Conservation (phyloP, 1,140 invertebrate genomes). For the Oppia nitens region DNA sequence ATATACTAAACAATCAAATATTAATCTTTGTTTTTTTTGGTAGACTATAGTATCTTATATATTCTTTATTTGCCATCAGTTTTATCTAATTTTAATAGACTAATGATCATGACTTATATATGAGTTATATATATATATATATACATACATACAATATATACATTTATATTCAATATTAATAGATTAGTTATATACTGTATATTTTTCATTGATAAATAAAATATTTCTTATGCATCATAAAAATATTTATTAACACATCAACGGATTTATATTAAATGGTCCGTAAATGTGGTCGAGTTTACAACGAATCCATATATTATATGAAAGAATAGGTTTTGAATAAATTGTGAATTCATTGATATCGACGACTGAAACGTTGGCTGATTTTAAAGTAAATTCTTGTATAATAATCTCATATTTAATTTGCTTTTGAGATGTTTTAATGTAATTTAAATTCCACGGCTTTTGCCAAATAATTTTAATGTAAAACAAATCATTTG, state of each 20-base stretch:
- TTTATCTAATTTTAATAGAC: too few relatives aligned
- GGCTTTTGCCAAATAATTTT: constrained; percentile 18
- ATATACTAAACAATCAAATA: too few relatives aligned
- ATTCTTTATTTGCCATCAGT: too few relatives aligned
- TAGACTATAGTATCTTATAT: too few relatives aligned
- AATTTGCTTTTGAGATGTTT: not conserved
- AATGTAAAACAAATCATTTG: not conserved
- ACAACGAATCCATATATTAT: not conserved
- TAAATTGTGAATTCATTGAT: not conserved
- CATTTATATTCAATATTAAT: too few relatives aligned
- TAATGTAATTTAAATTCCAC: constrained; percentile 21
- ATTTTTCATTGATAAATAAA: too few relatives aligned
- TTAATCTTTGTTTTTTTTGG: too few relatives aligned
- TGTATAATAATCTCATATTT: constrained; percentile 23
- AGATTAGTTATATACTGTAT: too few relatives aligned
- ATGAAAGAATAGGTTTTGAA: not conserved
- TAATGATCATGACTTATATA: too few relatives aligned
- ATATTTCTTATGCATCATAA: not conserved
- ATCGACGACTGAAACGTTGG: not conserved
- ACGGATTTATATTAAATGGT: not conserved
- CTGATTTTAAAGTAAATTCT: not conserved
- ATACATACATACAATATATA: too few relatives aligned
- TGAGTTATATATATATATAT: too few relatives aligned
- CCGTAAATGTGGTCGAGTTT: not conserved
- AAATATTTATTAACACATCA: not conserved